Conservation (phyloP, 2,113 vertebrate genomes). For the Eubucco bourcierii region DNA sequence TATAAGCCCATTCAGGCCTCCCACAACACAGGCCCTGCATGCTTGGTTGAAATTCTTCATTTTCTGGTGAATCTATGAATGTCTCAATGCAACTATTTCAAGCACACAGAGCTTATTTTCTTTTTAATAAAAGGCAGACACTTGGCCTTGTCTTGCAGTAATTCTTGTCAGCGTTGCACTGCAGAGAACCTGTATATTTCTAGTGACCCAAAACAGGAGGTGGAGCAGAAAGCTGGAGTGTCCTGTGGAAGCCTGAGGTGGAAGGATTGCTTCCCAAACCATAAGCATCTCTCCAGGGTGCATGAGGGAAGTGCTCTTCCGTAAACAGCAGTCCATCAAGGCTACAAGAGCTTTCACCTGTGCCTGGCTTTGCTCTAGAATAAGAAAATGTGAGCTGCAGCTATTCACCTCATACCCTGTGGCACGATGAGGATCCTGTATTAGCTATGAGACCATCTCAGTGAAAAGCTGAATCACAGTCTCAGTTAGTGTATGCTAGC, state of each 20-base stretch:
- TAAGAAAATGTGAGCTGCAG: neutral
- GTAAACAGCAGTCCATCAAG: neutral
- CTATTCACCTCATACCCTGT: neutral
- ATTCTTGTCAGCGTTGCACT: neutral
- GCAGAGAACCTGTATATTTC: neutral
- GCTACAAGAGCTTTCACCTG: neutral
- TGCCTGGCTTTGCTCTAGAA: neutral
- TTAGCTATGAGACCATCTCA: neutral
- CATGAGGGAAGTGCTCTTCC: neutral
- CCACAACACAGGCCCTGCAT: neutral
- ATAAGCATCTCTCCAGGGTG: neutral
- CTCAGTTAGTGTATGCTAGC: neutral
- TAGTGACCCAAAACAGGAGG: neutral
- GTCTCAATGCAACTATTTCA: neutral
- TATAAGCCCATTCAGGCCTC: no score
- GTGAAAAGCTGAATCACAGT: neutral
- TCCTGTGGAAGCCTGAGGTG: neutral
- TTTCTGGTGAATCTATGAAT: neutral
- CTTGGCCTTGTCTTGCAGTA: neutral
- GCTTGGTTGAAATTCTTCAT: neutral
- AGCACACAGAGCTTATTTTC: neutral
- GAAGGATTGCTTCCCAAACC: neutral
- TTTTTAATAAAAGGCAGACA: neutral
- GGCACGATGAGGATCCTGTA: neutral
- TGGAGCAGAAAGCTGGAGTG: neutral